phyloP scores from a whole-genome alignment of 2,888 invertebrate genomes.

The Germaria angustata region DNA sequence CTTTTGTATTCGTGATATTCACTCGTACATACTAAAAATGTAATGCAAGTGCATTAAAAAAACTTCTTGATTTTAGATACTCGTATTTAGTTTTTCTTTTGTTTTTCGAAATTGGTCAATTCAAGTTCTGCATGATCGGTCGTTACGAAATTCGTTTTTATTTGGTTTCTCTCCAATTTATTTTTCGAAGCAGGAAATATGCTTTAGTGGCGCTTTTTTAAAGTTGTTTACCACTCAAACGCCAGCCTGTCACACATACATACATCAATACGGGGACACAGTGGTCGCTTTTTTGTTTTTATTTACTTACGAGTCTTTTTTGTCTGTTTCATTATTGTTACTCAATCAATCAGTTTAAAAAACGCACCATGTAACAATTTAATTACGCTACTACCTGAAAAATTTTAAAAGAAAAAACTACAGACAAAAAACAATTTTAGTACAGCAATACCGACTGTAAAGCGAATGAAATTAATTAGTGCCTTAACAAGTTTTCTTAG shows the following conservation, averaged over 20 bases:
- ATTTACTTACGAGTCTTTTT: not conserved
- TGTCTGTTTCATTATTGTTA: constrained; percentile 23
- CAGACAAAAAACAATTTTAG: too few species aligned
- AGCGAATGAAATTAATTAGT: too few species aligned
- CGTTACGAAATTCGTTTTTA: not conserved
- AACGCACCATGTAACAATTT: constrained; percentile 14
- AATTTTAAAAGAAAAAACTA: too few species aligned
- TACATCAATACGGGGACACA: too few species aligned
- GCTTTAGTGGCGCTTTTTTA: constrained; percentile 5
- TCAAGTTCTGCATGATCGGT: constrained; percentile 30
- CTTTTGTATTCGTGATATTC: too few species aligned
- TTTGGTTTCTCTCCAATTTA: not conserved
- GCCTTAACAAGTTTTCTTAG: too few species aligned
- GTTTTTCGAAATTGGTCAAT: not conserved
- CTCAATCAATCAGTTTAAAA: constrained; percentile 1
- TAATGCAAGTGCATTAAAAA: not conserved
- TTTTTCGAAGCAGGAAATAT: constrained; percentile 36
- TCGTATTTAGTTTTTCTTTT: not conserved
- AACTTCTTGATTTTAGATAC: not conserved
- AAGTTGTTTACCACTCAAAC: not conserved
- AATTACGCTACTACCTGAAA: not conserved
- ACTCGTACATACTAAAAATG: too few species aligned
- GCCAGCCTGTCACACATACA: not conserved
- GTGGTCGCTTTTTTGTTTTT: not conserved
- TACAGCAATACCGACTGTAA: too few species aligned